phyloP scores from a whole-genome alignment of 2,113 vertebrate genomes.

The Ptilorrhoa leucosticta region DNA sequence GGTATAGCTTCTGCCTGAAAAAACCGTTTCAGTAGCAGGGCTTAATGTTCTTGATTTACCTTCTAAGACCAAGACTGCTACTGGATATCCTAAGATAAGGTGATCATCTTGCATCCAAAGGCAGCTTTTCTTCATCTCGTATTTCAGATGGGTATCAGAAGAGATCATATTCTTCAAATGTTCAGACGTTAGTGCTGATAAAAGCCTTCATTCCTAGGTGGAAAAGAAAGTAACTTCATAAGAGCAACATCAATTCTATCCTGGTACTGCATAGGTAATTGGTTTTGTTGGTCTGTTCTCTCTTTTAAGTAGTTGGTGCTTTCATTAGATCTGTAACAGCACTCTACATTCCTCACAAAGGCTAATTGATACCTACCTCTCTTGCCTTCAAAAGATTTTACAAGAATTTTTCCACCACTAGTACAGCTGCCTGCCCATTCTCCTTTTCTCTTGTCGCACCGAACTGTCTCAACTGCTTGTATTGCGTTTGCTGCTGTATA shows the following conservation, averaged over 20 bases:
- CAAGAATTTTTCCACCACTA: not conserved
- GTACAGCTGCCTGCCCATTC: not conserved
- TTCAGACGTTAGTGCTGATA: not conserved
- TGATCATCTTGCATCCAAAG: slow-evolving; percentile 26
- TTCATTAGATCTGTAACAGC: not conserved
- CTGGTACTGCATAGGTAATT: not conserved
- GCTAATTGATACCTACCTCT: not conserved
- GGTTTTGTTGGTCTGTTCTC: not conserved
- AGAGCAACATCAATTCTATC: not conserved
- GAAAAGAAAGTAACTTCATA: not conserved
- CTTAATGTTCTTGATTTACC: slow-evolving; percentile 8
- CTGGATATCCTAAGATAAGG: slow-evolving; percentile 10
- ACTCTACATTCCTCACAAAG: not conserved
- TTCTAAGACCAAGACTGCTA: not conserved
- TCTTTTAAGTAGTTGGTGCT: not conserved
- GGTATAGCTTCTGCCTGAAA: not conserved
- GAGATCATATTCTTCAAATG: slow-evolving; percentile 14
- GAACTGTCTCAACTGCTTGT: not conserved
- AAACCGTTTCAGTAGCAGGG: not conserved
- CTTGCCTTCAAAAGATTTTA: not conserved
- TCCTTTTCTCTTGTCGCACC: not conserved
- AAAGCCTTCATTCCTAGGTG: not conserved
- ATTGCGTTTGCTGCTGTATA: fast-evolving
- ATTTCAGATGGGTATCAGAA: slow-evolving; percentile 11
- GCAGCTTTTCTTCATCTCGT: not conserved